Percentiles rank a stretch among this genome's conserved stretches.
phyloP scores from a whole-genome alignment of 2,113 vertebrate species.

The Alexandromys fortis region DNA sequence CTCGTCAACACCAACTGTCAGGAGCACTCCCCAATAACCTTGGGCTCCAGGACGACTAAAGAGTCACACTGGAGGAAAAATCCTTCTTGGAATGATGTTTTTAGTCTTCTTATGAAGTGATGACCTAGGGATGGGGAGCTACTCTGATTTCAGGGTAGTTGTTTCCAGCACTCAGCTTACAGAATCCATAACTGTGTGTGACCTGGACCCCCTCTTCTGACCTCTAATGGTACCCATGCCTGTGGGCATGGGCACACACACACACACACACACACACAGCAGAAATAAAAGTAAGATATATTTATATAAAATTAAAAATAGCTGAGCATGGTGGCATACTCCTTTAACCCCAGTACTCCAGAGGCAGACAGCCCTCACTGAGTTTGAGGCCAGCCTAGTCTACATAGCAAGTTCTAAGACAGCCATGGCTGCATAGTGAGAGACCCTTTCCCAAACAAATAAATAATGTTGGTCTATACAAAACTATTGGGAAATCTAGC shows the following conservation, averaged over 20 bases:
- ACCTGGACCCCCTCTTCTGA: no score
- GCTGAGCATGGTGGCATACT: not conserved
- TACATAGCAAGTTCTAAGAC: not conserved
- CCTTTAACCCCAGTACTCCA: not conserved
- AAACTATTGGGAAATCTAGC: not conserved
- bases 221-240: not conserved
- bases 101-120: not conserved
- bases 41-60: not conserved
- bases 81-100: slow-evolving; percentile 1
- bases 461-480: not conserved
- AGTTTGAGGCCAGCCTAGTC: not conserved
- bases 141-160: not conserved
- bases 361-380: not conserved
- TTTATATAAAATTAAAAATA: not conserved
- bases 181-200: no score
- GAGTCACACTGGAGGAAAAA: not conserved
- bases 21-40: not conserved
- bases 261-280: not conserved
- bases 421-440: not conserved
- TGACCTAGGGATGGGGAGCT: not conserved
- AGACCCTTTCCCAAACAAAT: not conserved
- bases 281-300: not conserved
- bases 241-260: not conserved
- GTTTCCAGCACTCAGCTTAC: not conserved
- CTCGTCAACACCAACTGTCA: not conserved